Percentiles rank a stretch among this genome's conserved stretches.
Evolutionary conservation across 2,888 invertebrate genomes (phyloP).

Genomic region (Apodemia zela): DNA sequence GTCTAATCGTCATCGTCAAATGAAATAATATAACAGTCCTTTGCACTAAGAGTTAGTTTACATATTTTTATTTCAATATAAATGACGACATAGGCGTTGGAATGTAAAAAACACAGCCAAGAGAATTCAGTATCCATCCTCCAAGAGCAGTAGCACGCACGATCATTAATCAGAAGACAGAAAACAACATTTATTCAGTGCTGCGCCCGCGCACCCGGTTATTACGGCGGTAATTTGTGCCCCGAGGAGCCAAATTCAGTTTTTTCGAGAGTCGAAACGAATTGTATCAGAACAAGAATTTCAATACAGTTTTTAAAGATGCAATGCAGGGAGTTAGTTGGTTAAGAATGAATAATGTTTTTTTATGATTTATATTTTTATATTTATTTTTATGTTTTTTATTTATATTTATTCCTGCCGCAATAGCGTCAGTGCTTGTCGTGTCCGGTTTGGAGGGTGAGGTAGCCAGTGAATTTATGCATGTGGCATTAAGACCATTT

Average conservation of each 20-base stretch:
- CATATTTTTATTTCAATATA: neutral
- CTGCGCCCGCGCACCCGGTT: conserved; percentile 26
- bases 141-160: conserved; percentile 24
- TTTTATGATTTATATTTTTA: neutral
- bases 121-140: conserved; percentile 7
- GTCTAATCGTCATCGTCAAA: neutral
- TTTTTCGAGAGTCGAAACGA: conserved; percentile 19
- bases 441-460: too few species aligned
- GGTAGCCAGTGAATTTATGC: too few species aligned
- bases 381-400: too few species aligned
- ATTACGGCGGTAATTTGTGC: conserved; percentile 30
- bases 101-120: conserved; percentile 1
- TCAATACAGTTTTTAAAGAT: conserved; percentile 18
- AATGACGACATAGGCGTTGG: neutral
- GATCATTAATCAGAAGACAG: conserved; percentile 30
- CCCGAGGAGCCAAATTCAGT: conserved; percentile 19
- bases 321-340: neutral
- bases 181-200: conserved; percentile 20
- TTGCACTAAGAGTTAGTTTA: neutral
- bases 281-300: conserved; percentile 20
- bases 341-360: neutral
- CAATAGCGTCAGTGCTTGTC: too few species aligned
- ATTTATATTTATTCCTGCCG: too few species aligned
- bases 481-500: too few species aligned
- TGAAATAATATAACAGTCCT: neutral